phyloP scores from a whole-genome alignment of 2,113 vertebrate species.

The Spilogale gracilis region DNA sequence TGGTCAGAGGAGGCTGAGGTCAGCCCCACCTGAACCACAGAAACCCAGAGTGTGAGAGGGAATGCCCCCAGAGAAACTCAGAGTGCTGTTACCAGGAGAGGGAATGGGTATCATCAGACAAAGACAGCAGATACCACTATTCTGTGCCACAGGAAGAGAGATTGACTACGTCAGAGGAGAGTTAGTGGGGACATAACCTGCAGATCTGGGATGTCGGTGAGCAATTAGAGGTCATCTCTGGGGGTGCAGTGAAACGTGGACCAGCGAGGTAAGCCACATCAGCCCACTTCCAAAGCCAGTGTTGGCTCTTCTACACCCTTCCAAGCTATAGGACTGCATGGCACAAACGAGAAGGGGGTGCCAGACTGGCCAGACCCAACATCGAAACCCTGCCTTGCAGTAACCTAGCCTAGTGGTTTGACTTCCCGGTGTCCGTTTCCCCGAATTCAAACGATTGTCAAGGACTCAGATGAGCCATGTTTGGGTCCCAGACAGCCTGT shows the following conservation, averaged over 20 bases:
- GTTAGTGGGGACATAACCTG: background rate
- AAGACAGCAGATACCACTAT: background rate
- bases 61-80: background rate
- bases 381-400: background rate
- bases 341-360: background rate
- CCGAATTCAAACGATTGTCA: background rate
- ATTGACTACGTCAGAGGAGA: background rate
- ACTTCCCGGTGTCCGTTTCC: background rate
- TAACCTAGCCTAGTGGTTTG: background rate
- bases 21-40: background rate
- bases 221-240: background rate
- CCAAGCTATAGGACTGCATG: fast-evolving
- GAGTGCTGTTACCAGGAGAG: background rate
- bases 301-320: too few relatives aligned
- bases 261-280: fast-evolving
- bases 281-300: background rate
- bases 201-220: background rate
- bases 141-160: background rate
- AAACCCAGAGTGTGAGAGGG: background rate
- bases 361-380: background rate
- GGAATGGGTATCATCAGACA: background rate
- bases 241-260: too few relatives aligned
- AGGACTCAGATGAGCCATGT: background rate
- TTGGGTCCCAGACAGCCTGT: background rate
- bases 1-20: background rate